Evolutionary conservation across 53 echinoderm and acorn worm genomes (phyloP).

Genomic region (Holothuria leucospilota): DNA sequence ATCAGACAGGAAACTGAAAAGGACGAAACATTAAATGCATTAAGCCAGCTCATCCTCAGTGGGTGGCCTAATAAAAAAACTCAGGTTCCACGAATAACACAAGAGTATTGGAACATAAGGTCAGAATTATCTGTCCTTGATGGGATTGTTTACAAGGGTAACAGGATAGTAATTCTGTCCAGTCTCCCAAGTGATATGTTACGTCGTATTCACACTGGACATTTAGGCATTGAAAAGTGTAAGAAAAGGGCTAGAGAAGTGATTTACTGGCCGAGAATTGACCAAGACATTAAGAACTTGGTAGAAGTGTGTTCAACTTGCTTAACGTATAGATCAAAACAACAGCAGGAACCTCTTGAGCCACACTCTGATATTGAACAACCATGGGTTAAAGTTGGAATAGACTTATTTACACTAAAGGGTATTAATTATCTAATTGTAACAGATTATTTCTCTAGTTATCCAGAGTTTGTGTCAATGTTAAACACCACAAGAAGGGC

Average conservation of each 20-base stretch:
- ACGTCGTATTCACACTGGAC: conserved; percentile 54
- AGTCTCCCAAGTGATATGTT: conserved; percentile 56
- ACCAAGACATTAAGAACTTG: conserved; percentile 45
- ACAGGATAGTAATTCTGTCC: conserved; percentile 52
- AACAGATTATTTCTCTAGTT: conserved; percentile 41
- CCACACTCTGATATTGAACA: conserved; percentile 1
- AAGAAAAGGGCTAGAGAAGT: conserved; percentile 60
- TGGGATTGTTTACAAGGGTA: conserved; percentile 51
- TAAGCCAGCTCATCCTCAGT: conserved; percentile 25
- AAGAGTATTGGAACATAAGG: conserved; percentile 60
- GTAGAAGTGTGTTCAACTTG: conserved; percentile 31
- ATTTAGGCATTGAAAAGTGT: conserved; percentile 57
- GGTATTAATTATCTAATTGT: conserved; percentile 15
- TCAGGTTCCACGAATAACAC: conserved; percentile 22
- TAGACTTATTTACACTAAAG: conserved; percentile 8
- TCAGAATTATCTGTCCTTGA: conserved; percentile 43
- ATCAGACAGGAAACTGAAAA: conserved; percentile 45
- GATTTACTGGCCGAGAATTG: conserved; percentile 61
- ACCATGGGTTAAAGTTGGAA: conserved; percentile 48
- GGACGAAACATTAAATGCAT: conserved; percentile 52
- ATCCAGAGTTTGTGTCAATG: conserved; percentile 16
- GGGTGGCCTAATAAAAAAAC: conserved; percentile 52
- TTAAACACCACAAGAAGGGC: conserved; percentile 23
- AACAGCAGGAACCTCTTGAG: conserved; percentile 22
- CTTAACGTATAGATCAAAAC: neutral